Conservation (phyloP, 2,113 vertebrate genomes). For the Macaca mulatta region DNA sequence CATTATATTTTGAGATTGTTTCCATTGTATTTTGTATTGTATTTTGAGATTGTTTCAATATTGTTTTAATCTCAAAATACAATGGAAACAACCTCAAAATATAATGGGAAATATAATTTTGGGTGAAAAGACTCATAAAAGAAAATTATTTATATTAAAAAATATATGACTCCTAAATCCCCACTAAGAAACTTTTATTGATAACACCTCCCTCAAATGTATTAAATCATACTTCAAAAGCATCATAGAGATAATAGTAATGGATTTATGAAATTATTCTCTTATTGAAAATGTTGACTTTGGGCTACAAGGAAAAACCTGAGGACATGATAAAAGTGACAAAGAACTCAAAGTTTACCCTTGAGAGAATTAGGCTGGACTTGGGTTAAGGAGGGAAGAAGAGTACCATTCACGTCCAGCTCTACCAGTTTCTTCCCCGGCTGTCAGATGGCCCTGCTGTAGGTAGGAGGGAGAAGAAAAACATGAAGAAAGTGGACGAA, state of each 20-base stretch:
- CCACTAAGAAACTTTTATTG: background rate
- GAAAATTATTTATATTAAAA: conserved; percentile 19
- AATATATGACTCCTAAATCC: background rate
- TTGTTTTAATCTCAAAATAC: too few relatives aligned
- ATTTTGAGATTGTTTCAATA: too few relatives aligned
- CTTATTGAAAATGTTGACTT: background rate
- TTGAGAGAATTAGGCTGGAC: background rate
- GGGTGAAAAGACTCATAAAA: background rate
- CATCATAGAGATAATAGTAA: background rate
- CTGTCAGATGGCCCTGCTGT: background rate
- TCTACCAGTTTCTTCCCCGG: background rate
- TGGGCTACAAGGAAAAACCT: background rate
- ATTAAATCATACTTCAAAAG: background rate
- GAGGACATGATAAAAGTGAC: background rate
- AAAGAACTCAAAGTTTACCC: background rate
- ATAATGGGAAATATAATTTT: background rate
- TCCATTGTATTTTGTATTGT: too few relatives aligned
- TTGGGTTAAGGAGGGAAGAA: background rate
- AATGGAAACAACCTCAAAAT: too few relatives aligned
- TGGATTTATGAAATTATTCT: background rate
- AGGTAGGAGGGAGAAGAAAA: background rate
- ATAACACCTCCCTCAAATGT: background rate
- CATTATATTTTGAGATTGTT: too few relatives aligned
- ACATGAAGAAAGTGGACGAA: background rate
- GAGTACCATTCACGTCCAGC: background rate